A percentile compares a stretch with the other conserved stretches of the same genome.
Evolutionary conservation across 2,888 invertebrate genomes (phyloP).

Genomic region (Cabera pusaria): DNA sequence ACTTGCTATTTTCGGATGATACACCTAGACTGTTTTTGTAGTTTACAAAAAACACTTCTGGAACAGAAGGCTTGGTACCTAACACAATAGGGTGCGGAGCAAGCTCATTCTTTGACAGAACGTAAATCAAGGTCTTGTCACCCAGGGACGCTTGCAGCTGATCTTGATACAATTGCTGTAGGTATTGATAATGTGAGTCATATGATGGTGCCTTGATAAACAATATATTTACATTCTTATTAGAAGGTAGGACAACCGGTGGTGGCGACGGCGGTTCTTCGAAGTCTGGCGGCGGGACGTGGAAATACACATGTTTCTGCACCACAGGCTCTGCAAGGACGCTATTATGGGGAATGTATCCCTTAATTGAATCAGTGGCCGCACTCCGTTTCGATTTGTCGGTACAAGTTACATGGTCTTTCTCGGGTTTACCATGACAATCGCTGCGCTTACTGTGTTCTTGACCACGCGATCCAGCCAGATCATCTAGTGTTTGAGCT

Average conservation of each 20-base stretch:
- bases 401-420: constrained; percentile 5
- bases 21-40: constrained; percentile 50
- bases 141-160: constrained; percentile 84
- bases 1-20: constrained; percentile 32
- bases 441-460: neutral
- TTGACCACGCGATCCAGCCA: no score
- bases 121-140: constrained; percentile 89
- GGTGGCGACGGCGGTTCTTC: constrained; percentile 80
- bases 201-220: constrained; percentile 90
- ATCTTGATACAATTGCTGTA: constrained; percentile 81
- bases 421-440: constrained; percentile 7
- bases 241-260: constrained; percentile 57
- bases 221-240: constrained; percentile 89
- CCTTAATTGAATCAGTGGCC: constrained; percentile 7
- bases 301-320: constrained; percentile 89
- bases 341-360: constrained; percentile 8
- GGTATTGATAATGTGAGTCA: constrained; percentile 60
- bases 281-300: constrained; percentile 88
- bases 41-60: constrained; percentile 90
- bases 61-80: constrained; percentile 62
- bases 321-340: constrained; percentile 63
- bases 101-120: constrained; percentile 88
- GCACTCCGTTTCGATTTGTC: constrained; percentile 14
- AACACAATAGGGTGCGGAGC: constrained; percentile 60
- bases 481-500: no score